Evolutionary conservation across 2,888 invertebrate species (phyloP).

Genomic region (Rugalucina vietnamica): DNA sequence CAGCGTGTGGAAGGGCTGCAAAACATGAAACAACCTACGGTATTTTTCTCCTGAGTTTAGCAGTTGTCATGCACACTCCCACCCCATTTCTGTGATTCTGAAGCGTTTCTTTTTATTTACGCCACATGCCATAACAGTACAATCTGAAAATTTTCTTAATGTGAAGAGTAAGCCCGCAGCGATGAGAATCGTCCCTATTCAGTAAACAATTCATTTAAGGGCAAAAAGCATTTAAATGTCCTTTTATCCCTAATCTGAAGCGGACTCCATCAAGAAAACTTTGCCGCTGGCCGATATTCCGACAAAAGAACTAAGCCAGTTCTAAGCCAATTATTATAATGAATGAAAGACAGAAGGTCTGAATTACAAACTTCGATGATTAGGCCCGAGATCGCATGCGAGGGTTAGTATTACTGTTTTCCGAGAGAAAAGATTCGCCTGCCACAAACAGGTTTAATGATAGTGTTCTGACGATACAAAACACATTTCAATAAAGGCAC

Average conservation of each 20-base stretch:
- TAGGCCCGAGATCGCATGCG: neutral
- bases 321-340: conserved; percentile 18
- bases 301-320: conserved; percentile 8
- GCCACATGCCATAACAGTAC: no score
- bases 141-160: no score
- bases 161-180: no score
- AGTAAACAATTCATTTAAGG: no score
- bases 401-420: neutral
- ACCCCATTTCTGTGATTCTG: no score
- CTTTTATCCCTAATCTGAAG: neutral
- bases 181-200: no score
- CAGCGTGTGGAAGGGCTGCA: no score
- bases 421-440: neutral
- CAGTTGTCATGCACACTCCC: no score
- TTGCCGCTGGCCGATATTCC: neutral
- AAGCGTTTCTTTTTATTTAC: no score
- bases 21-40: no score
- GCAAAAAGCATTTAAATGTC: neutral
- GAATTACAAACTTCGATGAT: conserved; percentile 38
- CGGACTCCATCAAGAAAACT: conserved; percentile 6
- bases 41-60: no score
- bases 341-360: conserved; percentile 47
- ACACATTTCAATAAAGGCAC: conserved; percentile 61
- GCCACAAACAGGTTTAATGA: conserved; percentile 51
- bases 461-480: conserved; percentile 50